Evolutionary conservation across 2,113 vertebrate genomes (phyloP).

Genomic region (Neoarius graeffei): DNA sequence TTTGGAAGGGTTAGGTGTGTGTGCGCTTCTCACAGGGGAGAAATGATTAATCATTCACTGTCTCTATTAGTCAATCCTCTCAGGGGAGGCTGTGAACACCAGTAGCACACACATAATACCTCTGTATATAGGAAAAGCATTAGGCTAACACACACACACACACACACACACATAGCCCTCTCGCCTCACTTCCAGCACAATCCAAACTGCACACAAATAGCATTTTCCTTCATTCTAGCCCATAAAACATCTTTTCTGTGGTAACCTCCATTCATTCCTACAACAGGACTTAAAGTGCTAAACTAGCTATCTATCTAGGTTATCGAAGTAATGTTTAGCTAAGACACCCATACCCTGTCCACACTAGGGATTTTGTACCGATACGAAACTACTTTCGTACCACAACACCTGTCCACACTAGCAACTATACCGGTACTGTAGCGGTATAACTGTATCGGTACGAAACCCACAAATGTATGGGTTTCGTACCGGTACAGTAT

Average conservation of each 20-base stretch:
- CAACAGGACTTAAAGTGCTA: neutral
- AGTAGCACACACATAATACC: constrained; percentile 48
- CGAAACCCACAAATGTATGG: no score
- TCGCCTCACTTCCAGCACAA: neutral
- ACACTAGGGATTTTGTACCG: no score
- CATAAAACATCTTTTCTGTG: neutral
- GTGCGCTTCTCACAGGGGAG: constrained; percentile 53
- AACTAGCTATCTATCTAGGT: neutral
- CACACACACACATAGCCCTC: neutral
- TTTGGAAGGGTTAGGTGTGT: constrained; percentile 62
- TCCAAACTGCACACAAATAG: neutral
- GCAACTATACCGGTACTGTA: no score
- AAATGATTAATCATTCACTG: constrained; percentile 79
- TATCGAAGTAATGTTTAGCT: neutral
- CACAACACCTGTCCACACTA: no score
- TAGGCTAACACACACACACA: constrained; percentile 6
- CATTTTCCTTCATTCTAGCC: neutral
- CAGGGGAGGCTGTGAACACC: constrained; percentile 74
- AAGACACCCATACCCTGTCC: no score
- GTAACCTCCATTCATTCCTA: neutral
- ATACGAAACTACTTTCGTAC: no score
- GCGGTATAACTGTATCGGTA: no score
- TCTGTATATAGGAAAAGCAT: constrained; percentile 43
- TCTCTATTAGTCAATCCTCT: constrained; percentile 82
- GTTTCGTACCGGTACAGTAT: no score